Percentiles rank a stretch among this genome's conserved stretches.
These are phyloP conservation scores for Apaloderma vittatum DNA, from an alignment of 2,113 vertebrate species.

Conservation along the genomic window DNA sequence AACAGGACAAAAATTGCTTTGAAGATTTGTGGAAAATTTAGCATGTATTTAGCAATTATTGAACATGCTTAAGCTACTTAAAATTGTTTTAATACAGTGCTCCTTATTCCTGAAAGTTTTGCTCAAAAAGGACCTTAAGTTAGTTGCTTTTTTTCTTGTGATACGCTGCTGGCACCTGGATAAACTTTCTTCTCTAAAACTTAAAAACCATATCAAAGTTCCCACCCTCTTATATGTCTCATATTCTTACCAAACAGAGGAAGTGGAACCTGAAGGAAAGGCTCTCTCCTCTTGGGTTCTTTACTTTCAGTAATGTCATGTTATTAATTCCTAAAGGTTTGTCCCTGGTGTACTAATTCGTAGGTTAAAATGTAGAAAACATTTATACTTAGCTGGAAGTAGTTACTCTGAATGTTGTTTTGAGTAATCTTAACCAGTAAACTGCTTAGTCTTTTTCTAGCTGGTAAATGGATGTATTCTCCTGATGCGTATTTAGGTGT, in stretches of 20 bases:
- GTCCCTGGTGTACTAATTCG: not conserved
- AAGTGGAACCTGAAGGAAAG: not conserved
- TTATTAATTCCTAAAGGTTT: not conserved
- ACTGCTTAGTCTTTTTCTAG: not conserved
- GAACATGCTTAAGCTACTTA: not conserved
- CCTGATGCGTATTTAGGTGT: not conserved
- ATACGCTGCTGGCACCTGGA: not conserved
- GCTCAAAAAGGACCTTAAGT: not conserved
- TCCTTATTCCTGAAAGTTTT: not conserved
- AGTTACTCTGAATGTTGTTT: not conserved
- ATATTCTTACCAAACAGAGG: not conserved
- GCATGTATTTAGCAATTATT: not conserved
- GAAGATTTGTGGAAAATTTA: not conserved
- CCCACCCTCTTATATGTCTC: not conserved
- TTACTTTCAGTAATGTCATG: not conserved
- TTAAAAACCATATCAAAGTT: rapidly evolving
- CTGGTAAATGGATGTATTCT: not conserved
- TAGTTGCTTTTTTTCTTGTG: not conserved
- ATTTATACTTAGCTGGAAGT: not conserved
- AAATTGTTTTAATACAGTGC: too few relatives aligned
- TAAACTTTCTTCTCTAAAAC: not conserved
- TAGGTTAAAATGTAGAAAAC: not conserved
- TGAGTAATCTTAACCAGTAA: not conserved
- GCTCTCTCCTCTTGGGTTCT: not conserved
- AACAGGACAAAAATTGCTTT: not conserved